A percentile compares a stretch with the other conserved stretches of the same genome.
Conservation (phyloP, 2,888 invertebrate genomes). For the Augochlorella aurata region DNA sequence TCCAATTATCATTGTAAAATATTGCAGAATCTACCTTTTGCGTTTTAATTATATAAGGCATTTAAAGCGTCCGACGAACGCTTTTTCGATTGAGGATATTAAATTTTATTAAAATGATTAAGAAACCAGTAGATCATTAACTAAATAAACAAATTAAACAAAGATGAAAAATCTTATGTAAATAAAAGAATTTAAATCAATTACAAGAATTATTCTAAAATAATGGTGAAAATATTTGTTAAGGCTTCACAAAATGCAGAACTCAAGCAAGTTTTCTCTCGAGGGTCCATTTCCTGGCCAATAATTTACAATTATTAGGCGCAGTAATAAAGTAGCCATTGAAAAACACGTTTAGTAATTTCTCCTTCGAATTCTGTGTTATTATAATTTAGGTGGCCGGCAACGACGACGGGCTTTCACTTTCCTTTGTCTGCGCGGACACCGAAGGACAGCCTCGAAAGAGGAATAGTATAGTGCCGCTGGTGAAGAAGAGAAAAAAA, state of each 20-base stretch:
- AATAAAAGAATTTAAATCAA: background rate
- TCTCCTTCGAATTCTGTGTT: conserved; percentile 9
- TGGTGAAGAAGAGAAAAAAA: background rate
- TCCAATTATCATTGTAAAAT: no score
- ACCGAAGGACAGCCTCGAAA: background rate
- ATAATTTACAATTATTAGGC: background rate
- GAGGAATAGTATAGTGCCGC: background rate
- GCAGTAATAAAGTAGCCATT: background rate
- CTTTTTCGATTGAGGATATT: no score
- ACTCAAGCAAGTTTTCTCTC: background rate
- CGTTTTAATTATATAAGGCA: no score
- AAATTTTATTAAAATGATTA: no score
- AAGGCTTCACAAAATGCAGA: background rate
- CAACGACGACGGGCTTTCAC: conserved; percentile 2
- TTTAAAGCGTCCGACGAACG: no score
- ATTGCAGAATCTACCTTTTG: no score
- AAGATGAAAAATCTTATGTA: no score
- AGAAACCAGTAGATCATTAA: no score
- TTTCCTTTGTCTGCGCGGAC: background rate
- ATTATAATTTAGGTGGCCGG: background rate
- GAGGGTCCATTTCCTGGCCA: background rate
- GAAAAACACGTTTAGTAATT: background rate
- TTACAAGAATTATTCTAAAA: background rate
- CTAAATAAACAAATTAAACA: no score
- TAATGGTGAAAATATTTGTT: background rate